phyloP scores from a whole-genome alignment of 2,113 vertebrate species.

The Ictidomys tridecemlineatus region DNA sequence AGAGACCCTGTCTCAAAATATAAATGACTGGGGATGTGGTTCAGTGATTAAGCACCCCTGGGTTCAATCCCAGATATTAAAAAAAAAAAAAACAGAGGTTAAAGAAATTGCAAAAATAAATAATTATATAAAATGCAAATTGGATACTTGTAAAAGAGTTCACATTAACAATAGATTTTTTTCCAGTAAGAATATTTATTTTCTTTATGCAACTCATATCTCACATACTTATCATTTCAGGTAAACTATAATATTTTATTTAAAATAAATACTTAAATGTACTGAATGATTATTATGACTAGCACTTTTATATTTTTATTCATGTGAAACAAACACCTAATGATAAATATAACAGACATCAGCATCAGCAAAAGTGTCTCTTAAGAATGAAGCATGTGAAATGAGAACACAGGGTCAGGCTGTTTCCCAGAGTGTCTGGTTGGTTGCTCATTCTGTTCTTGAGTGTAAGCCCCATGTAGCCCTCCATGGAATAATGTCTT shows the following conservation, averaged over 20 bases:
- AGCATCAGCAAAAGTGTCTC: too few species aligned
- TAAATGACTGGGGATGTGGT: too few species aligned
- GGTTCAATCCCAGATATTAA: too few species aligned
- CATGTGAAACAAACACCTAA: too few species aligned
- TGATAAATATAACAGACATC: too few species aligned
- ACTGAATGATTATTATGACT: neutral
- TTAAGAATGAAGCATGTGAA: neutral
- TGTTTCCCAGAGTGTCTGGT: neutral
- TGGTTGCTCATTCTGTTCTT: neutral
- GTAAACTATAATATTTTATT: neutral
- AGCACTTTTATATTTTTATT: too few species aligned
- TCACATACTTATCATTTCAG: neutral
- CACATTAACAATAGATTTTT: neutral
- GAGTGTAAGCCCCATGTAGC: neutral
- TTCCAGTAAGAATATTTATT: neutral
- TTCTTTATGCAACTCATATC: neutral
- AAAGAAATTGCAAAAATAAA: neutral
- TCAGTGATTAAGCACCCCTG: too few species aligned
- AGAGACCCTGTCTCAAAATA: too few species aligned
- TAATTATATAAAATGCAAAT: neutral
- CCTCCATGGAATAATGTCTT: rapidly evolving
- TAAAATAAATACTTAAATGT: neutral
- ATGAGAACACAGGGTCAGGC: neutral
- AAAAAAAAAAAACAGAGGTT: neutral
- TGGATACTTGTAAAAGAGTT: neutral